Base-by-base conservation (phyloP, 2,797 vertebrate genomes). In the Tokudaia tokunoshimensis region DNA sequence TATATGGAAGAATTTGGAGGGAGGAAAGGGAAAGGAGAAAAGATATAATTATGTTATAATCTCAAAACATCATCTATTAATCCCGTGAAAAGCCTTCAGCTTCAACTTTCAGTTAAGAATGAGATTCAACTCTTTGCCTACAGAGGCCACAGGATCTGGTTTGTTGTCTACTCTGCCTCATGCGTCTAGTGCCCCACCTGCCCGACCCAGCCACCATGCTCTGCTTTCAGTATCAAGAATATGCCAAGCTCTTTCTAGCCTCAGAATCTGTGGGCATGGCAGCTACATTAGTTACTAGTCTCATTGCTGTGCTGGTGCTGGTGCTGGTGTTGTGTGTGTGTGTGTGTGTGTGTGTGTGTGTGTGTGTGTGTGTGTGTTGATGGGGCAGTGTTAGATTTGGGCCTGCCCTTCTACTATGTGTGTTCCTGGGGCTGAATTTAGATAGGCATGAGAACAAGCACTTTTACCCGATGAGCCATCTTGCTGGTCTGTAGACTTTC, bases 11-110 rank as follows among this genome's bases (percentile, higher is more conserved):
- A 50, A 41, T 65, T 85, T 50, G 82, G 82, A 84, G 41, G 41
- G 82, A 65, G 29, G 29, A 84, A 59, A 55, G 79, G 52, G 52
- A 59, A 81, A 55, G 50, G n/a, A 67, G 61, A 85, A 50, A 65
- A 50, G 82, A 50, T 31, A 11, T 85, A 65, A 85, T 85, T 50
- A 47, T 76, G 24, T 78, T 78, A 85, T 67, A 67, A 50, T 13
- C 44, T 67, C 61, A 50, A 50, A 84, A 85, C 50, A 44, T 67
- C 86, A 80, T 87, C 63, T 24, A 75, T 63, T 6, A n/a, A 37
- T 80, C 9, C 41, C 72, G 29, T 93, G 93, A 92, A 92, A 94
- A 97, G 52, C 31, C 37, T 72, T 72, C 67, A 72, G n/a, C 31
- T 65, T 65, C 11, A 14, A 67, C 34, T 72, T 37, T 72, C 67